Evolutionary conservation across 30 jellyfish, hydroid and myxozoan species (phyloP).

Genomic region (Aurelia coerulea): DNA sequence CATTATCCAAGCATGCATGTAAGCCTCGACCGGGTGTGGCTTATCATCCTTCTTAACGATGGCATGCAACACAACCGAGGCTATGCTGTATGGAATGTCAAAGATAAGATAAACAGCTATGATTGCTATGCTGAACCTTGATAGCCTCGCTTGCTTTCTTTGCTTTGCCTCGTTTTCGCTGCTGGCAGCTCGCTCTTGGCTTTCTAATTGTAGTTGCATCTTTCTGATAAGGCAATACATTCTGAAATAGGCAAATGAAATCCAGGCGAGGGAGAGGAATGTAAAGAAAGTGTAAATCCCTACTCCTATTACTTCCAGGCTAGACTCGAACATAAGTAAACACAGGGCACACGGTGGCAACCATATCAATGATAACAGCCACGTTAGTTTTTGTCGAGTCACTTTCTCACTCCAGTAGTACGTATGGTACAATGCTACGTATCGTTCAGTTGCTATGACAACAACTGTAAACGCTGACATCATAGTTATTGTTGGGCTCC

Average conservation of each 20-base stretch:
- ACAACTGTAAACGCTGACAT: conserved; percentile 54
- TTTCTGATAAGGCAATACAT: conserved; percentile 35
- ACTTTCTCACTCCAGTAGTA: conserved; percentile 41
- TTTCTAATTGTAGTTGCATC: conserved; percentile 34
- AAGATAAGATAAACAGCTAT: conserved; percentile 26
- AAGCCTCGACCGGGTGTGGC: conserved; percentile 20
- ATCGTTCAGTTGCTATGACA: conserved; percentile 53
- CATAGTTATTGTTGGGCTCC: conserved; percentile 29
- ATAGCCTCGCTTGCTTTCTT: conserved; percentile 58
- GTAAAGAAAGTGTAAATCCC: conserved; percentile 24
- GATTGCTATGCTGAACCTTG: conserved; percentile 29
- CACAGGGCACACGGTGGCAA: conserved; percentile 21
- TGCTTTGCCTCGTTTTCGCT: conserved; percentile 24
- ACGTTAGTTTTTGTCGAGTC: conserved; percentile 27
- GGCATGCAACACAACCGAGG: conserved; percentile 11
- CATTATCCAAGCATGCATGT: conserved; percentile 35
- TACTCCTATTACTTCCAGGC: conserved; percentile 21
- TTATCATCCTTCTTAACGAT: neutral
- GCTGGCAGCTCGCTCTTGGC: neutral
- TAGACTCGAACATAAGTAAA: conserved; percentile 25
- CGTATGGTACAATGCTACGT: conserved; percentile 54
- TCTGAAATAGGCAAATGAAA: conserved; percentile 29
- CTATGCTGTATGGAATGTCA: conserved; percentile 49
- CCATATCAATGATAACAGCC: conserved; percentile 51
- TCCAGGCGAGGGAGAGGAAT: conserved; percentile 24